Evolutionary conservation across 2,113 vertebrate species (phyloP), one percentile per base, ranked within the genome.

Genomic region (Corythornis madagascariensis): DNA sequence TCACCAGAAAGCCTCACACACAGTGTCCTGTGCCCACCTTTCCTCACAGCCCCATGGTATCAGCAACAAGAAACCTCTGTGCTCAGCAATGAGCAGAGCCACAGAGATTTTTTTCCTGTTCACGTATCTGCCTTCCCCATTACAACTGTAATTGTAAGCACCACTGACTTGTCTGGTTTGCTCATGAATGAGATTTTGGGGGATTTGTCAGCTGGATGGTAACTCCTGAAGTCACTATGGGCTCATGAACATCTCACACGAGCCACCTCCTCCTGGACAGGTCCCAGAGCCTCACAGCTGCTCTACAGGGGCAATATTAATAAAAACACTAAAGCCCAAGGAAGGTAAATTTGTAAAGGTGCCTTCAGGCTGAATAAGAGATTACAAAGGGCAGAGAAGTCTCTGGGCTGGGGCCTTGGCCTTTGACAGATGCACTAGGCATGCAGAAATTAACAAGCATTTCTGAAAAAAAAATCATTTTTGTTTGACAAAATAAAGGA

Each of bases 11-110:
- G 21, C 10, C 43, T 35, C 2, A 3, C 48, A 25, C 1, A 1
- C 26, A 55, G 19, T 40, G 24, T n/a, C 61, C 29, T 17, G 29
- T 1, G 3, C 57, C 14, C 52, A 5, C 29, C 43, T 59, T 6
- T 42, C 59, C 67, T n/a, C 2, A 1, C 6, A 43, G n/a, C 35
- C 11, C 15, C 18, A 5, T 4, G 25, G 22, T 1, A 9, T 0
- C 1, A 4, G 33, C 63, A 69, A 60, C 70, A 33, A 17, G 52
- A n/a, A 16, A 7, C 3, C 33, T 20, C 47, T 24, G 40, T 3
- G 4, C 6, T 21, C 66, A 52, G 31, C 24, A 16, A 19, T 0
- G 0, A 25, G 52, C 25, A 52, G 42, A 89, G 13, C 13, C 55
- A 24, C 11, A 4, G 69, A 18, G 24, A 7, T 10, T 12, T 16